Evolutionary conservation across 2,113 vertebrate species (phyloP), one percentile per base, ranked within the genome.

Genomic region (Puma concolor): DNA sequence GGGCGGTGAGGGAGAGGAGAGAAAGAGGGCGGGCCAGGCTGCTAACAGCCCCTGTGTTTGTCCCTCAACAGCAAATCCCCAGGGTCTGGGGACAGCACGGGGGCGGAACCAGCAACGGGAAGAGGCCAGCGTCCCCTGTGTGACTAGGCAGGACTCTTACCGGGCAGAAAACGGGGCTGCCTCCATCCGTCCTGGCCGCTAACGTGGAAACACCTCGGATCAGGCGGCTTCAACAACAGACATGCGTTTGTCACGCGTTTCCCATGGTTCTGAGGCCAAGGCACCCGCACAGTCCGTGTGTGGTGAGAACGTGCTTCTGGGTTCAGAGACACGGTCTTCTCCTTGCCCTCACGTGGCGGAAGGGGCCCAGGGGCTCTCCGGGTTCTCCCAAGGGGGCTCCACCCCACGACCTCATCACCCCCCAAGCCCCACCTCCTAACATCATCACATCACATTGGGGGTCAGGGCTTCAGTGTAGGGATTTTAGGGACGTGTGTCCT

Each of bases 21-120:
- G 33, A 4, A 6, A 6, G 31, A 67, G 29, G 33, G 15, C 12
- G 0, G 31, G 29, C 14, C 9, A 44, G 27, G 66, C 44, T 41
- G 71, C 23, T 1, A 0, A 3, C 54, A 2, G 54, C 54, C 54
- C 10, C 1, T 0, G 38, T 2, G 0, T 44, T 16, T 4, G 15
- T 44, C 74, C 41, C 41, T 48, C 15, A 4, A 14, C 74, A 48
- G 2, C 41, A 31, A 31, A 41, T 25, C 25, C 72, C 44, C 15
- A 11, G 29, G 44, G 27, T 29, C 9, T 19, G 44, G 29, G 44
- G 76, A 48, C 25, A 16, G 44, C 2, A 0, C 29, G 3, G 44
- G 41, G 29, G 44, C 1, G 29, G 29, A 33, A 33, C 9, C 7
- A 11, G 41, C 27, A 6, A 15, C 13, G 3, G 38, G 72, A 44